These are phyloP conservation scores for Caenorhabditis uteleia DNA, from an alignment of 2,888 invertebrate species.

Conservation along the genomic window DNA sequence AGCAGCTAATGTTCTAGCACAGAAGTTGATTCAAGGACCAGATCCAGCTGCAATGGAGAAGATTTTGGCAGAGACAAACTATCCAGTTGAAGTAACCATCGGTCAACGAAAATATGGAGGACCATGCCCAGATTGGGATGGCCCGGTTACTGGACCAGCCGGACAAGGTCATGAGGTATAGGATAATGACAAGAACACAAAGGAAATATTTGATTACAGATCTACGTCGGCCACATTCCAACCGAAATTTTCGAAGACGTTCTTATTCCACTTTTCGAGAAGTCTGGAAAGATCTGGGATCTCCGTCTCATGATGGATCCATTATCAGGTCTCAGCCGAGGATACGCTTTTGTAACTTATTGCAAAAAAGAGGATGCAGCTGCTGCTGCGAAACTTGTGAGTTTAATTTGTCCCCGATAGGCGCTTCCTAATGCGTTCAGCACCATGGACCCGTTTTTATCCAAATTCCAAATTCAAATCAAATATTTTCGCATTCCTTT, in stretches of 20 bases:
- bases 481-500: constrained; percentile 69
- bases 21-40: constrained; percentile 61
- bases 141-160: constrained; percentile 74
- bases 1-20: constrained; percentile 44
- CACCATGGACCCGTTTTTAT: too few relatives aligned
- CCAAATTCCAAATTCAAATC: too few relatives aligned
- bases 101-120: constrained; percentile 99
- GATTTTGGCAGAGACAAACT: constrained; percentile 92
- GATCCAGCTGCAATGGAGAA: constrained; percentile 72
- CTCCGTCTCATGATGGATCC: constrained; percentile 99
- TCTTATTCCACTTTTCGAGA: constrained; percentile 94
- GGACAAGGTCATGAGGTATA: constrained; percentile 62
- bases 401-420: too few relatives aligned
- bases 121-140: constrained; percentile 95
- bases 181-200: neutral
- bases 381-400: constrained; percentile 92
- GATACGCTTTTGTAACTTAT: constrained; percentile 98
- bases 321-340: constrained; percentile 95
- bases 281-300: constrained; percentile 86
- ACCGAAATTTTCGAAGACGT: constrained; percentile 99
- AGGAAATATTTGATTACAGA: constrained; percentile 72
- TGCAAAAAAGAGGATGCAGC: constrained; percentile 89
- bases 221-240: constrained; percentile 98
- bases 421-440: too few relatives aligned
- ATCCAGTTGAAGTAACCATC: constrained; percentile 91